These are phyloP conservation scores for Falcunculus frontatus DNA, from an alignment of 2,113 vertebrate species.

Conservation along the genomic window DNA sequence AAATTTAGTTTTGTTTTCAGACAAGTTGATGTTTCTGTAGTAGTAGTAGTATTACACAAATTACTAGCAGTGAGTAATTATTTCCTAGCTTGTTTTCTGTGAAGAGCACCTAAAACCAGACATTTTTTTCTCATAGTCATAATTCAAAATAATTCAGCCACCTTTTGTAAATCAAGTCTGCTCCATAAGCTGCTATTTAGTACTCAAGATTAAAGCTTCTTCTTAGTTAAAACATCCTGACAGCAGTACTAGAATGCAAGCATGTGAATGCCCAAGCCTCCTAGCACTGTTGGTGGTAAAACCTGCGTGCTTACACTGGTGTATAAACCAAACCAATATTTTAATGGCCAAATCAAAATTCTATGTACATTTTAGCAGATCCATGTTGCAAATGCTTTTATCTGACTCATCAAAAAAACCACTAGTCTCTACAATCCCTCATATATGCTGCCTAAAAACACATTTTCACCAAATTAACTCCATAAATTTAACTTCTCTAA, in stretches of 20 bases:
- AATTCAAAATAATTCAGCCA: not conserved
- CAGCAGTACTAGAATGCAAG: not conserved
- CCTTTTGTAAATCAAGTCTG: not conserved
- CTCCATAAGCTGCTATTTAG: not conserved
- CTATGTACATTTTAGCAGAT: not conserved
- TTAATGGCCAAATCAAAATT: not conserved
- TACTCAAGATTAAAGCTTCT: not conserved
- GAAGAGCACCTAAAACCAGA: not conserved
- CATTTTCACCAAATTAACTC: not conserved
- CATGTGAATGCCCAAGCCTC: not conserved
- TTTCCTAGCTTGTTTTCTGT: not conserved
- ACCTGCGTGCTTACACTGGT: fast-evolving
- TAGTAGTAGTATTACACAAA: not conserved
- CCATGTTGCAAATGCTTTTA: not conserved
- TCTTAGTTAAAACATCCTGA: not conserved
- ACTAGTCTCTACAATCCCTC: not conserved
- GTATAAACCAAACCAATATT: not conserved
- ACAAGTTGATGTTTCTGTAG: not conserved
- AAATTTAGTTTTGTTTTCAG: not conserved
- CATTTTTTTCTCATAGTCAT: not conserved
- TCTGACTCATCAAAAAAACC: not conserved
- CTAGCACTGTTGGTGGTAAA: not conserved
- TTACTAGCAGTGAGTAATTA: not conserved
- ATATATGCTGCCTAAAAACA: not conserved
- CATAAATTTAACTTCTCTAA: not conserved